phyloP scores from a whole-genome alignment of 2,113 vertebrate species.

The Bothrops jararaca region DNA sequence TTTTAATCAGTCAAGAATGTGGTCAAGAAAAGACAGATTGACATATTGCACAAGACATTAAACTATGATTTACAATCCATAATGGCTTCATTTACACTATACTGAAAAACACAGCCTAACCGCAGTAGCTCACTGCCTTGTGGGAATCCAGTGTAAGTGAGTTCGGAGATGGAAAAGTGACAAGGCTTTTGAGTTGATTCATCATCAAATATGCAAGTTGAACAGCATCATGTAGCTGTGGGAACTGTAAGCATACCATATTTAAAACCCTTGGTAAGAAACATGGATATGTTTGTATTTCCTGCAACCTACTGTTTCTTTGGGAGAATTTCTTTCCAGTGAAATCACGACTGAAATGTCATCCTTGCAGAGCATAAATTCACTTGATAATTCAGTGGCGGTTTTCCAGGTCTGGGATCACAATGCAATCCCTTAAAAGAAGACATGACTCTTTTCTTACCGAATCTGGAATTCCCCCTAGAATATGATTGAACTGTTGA shows the following conservation, averaged over 20 bases:
- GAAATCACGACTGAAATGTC: background rate
- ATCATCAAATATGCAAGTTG: background rate
- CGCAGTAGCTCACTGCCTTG: background rate
- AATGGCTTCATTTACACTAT: background rate
- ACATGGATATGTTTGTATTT: background rate
- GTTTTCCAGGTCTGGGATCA: background rate
- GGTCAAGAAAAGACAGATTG: background rate
- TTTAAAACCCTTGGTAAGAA: background rate
- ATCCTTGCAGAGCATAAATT: background rate
- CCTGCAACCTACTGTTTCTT: background rate
- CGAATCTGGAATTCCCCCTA: background rate
- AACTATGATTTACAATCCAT: background rate
- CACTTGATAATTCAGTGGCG: background rate
- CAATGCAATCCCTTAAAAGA: background rate
- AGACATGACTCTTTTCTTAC: background rate
- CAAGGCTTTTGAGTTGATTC: background rate
- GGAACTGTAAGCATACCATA: background rate
- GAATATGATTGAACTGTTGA: slow-evolving; percentile 3
- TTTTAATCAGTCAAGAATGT: background rate
- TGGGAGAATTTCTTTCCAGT: background rate
- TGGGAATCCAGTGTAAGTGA: background rate
- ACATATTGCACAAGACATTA: background rate
- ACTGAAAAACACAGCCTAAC: background rate
- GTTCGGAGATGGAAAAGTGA: background rate
- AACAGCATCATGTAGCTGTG: background rate